Percentiles rank a stretch among this genome's conserved stretches.
Conservation (phyloP, 2,888 invertebrate species). For the Apotomis turbidana region DNA sequence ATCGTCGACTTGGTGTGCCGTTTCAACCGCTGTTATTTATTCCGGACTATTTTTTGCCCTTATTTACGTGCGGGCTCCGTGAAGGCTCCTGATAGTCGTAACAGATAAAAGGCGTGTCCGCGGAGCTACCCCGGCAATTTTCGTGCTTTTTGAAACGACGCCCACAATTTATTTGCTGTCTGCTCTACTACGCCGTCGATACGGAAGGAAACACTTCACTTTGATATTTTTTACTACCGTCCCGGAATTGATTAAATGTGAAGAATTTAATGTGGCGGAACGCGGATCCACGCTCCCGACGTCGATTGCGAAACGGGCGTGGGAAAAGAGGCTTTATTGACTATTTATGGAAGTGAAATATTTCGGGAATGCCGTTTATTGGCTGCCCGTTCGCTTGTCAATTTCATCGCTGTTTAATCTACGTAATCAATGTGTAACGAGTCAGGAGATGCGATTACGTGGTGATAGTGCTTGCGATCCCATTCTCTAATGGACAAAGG, state of each 20-base stretch:
- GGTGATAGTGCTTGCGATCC: conserved; percentile 23
- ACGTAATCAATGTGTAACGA: conserved; percentile 53
- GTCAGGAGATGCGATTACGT: conserved; percentile 39
- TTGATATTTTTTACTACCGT: conserved; percentile 67
- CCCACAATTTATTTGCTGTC: conserved; percentile 79
- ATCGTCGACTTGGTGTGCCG: conserved; percentile 58
- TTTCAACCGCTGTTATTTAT: conserved; percentile 63
- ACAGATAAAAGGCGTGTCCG: conserved; percentile 82
- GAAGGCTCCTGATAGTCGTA: conserved; percentile 71
- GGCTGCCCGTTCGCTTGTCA: conserved; percentile 63
- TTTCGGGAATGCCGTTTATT: conserved; percentile 68
- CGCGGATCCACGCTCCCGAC: conserved; percentile 61
- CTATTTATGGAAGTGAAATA: conserved; percentile 67
- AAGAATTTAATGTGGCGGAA: conserved; percentile 76
- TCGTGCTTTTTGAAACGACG: conserved; percentile 76
- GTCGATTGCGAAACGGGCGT: conserved; percentile 65
- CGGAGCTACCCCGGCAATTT: conserved; percentile 70
- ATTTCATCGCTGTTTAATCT: conserved; percentile 61
- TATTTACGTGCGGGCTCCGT: conserved; percentile 67
- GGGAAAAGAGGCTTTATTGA: conserved; percentile 66
- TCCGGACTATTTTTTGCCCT: conserved; percentile 61
- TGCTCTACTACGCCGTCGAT: conserved; percentile 66
- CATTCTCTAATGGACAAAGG: background rate
- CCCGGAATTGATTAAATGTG: conserved; percentile 75
- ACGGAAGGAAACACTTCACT: conserved; percentile 70